Evolutionary conservation across 2,113 vertebrate species (phyloP).

Genomic region (Solea solea): DNA sequence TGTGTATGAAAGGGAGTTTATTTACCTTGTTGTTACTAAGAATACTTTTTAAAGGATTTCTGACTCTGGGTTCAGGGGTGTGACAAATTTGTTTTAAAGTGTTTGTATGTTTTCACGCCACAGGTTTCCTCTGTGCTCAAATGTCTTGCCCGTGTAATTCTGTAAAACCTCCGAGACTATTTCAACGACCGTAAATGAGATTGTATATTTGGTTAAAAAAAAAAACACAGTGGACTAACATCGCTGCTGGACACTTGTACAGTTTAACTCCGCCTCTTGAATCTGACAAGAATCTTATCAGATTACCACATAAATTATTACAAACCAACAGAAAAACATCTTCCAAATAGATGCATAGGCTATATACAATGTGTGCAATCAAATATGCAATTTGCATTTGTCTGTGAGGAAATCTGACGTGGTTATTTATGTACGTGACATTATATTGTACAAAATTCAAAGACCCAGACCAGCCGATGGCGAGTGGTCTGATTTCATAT

Average conservation of each 20-base stretch:
- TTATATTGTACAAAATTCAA: conserved; percentile 55
- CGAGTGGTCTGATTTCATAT: conserved; percentile 56
- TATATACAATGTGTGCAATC: conserved; percentile 1
- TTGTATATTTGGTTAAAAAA: too few species aligned
- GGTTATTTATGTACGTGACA: conserved; percentile 41
- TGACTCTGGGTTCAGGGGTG: conserved; percentile 19
- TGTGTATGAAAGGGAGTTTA: conserved; percentile 54
- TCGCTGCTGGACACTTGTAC: conserved; percentile 14
- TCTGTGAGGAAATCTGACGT: conserved; percentile 35
- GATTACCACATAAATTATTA: conserved; percentile 7
- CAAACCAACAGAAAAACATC: conserved; percentile 10
- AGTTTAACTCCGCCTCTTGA: conserved; percentile 20
- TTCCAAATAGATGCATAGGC: conserved; percentile 37
- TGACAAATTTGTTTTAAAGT: conserved; percentile 1
- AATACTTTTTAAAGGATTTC: conserved; percentile 33
- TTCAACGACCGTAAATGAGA: conserved; percentile 13
- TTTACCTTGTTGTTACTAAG: conserved; percentile 24
- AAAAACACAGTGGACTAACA: conserved; percentile 18
- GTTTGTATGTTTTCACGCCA: conserved; percentile 34
- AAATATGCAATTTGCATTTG: conserved; percentile 41
- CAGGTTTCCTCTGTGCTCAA: conserved; percentile 48
- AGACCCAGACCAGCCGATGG: conserved; percentile 36
- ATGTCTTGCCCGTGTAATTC: conserved; percentile 31
- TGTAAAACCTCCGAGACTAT: conserved; percentile 13
- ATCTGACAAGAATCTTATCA: conserved; percentile 26